phyloP scores from a whole-genome alignment of 2,113 vertebrate genomes.

The Pterophyllum scalare region DNA sequence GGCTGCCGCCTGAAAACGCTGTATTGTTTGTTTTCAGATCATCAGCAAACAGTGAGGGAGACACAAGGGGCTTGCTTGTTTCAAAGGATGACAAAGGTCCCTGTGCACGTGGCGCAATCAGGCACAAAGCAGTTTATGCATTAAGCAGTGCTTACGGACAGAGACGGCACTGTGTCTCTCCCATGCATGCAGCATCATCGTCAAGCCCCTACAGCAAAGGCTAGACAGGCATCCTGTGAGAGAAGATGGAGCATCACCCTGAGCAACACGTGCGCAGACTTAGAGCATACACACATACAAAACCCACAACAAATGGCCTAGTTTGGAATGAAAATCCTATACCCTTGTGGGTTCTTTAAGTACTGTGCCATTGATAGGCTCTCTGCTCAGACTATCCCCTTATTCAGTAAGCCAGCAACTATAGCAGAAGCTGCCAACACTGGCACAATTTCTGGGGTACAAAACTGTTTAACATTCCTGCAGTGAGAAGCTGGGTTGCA shows the following conservation, averaged over 20 bases:
- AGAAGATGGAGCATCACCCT: constrained; percentile 43
- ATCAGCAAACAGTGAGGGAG: constrained; percentile 74
- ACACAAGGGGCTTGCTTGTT: constrained; percentile 68
- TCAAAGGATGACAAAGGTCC: constrained; percentile 64
- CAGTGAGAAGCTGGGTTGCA: constrained; percentile 36
- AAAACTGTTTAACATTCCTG: constrained; percentile 66
- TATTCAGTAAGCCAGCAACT: constrained; percentile 47
- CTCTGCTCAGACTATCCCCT: constrained; percentile 53
- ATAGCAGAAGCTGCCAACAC: constrained; percentile 56
- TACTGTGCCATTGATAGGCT: constrained; percentile 53
- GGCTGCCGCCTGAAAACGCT: constrained; percentile 60
- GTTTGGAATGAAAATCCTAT: constrained; percentile 63
- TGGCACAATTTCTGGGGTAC: constrained; percentile 47
- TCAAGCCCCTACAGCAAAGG: constrained; percentile 56
- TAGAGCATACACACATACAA: constrained; percentile 6
- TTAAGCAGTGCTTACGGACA: constrained; percentile 51
- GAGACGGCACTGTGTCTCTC: constrained; percentile 61
- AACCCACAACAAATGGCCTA: constrained; percentile 49
- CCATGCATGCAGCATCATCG: constrained; percentile 50
- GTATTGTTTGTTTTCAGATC: constrained; percentile 77
- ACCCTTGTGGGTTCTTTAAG: constrained; percentile 45
- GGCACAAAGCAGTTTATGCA: constrained; percentile 62
- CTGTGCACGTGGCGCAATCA: constrained; percentile 57
- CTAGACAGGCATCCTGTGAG: constrained; percentile 53
- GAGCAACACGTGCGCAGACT: constrained; percentile 30